Evolutionary conservation across 2,888 invertebrate genomes (phyloP), one percentile per base, ranked within the genome.

Genomic region (Spilosoma lubricipeda): DNA sequence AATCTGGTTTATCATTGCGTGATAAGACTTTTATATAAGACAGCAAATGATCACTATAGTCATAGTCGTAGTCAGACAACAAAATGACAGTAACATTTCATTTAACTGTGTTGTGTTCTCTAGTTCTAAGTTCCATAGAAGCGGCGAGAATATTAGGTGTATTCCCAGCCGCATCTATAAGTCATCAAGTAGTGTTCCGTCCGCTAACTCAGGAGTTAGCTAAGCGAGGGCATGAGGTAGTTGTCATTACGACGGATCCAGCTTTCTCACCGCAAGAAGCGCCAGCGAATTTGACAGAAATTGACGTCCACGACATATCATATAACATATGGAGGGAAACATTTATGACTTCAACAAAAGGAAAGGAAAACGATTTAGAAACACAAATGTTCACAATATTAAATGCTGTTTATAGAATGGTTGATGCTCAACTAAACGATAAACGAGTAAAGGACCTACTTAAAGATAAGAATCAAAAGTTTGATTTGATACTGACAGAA

Each of bases 101-200:
- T n/a, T 3, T 42, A 30, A 20, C 70, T 48, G 27, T 39, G 9
- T 69, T 36, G 23, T 56, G 15, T 33, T 2, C 39, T 52, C 36
- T 70, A 27, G 2, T 70, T 27, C 1, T 67, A 18, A 70, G n/a
- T 66, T 42, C 4, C 9, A 75, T 33, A 42, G 81, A 84, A 70
- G 76, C 76, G 0, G 84, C 84, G 1, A 78, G 66, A 72, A 84
- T 84, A 66, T 67, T 84, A n/a, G 90, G 82, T 0, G 78, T 91
- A 0, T 85, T 91, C 33, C 88, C 94, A 7, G 2, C 87, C 0
- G 88, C 94, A 0, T 91, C 93, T 8, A 87, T 93, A 36, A 95
- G 94, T 64, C 95, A 95, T 71, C 94, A 95, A 82, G 78, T 92
- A 0, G 88, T 90, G 3, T 93, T 89, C 69, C 86, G 90, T 67